A percentile compares a stretch with the other conserved stretches of the same genome.
Conservation (phyloP, 2,888 invertebrate species). For the Epiblema foenella region DNA sequence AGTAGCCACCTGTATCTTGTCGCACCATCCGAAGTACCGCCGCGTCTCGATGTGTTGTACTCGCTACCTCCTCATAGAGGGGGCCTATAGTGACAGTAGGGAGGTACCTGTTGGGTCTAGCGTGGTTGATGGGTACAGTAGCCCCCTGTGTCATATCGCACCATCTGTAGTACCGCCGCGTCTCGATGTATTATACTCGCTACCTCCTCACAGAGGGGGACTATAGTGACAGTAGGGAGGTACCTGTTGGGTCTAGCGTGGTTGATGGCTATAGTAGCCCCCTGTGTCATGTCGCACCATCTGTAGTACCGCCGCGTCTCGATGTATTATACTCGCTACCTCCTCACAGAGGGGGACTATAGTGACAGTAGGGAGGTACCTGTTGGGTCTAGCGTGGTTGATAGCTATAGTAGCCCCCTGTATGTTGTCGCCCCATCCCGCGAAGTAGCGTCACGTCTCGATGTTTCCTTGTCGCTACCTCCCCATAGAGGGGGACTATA, state of each 20-base stretch:
- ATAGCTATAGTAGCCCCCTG: too few relatives aligned
- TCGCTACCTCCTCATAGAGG: constrained; percentile 95
- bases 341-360: too few relatives aligned
- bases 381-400: too few relatives aligned
- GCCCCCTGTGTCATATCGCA: constrained; percentile 97
- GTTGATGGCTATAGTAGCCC: constrained; percentile 95
- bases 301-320: constrained; percentile 99
- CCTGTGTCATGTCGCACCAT: constrained; percentile 98
- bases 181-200: constrained; percentile 87
- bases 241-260: constrained; percentile 94
- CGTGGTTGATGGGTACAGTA: constrained; percentile 96
- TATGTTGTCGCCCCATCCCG: too few relatives aligned
- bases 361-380: constrained; percentile 55
- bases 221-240: constrained; percentile 73
- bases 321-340: constrained; percentile 80
- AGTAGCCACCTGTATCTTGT: constrained; percentile 96
- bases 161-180: constrained; percentile 98
- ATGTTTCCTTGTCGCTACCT: too few relatives aligned
- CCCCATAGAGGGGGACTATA: too few relatives aligned
- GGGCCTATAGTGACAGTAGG: constrained; percentile 87
- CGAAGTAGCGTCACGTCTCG: too few relatives aligned
- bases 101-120: constrained; percentile 90
- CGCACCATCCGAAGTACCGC: constrained; percentile 70
- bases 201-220: constrained; percentile 98
- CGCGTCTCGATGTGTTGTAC: too few relatives aligned